These are phyloP conservation scores for Drosophila littoralis DNA, from an alignment of 1,140 invertebrate genomes.

Conservation along the genomic window DNA sequence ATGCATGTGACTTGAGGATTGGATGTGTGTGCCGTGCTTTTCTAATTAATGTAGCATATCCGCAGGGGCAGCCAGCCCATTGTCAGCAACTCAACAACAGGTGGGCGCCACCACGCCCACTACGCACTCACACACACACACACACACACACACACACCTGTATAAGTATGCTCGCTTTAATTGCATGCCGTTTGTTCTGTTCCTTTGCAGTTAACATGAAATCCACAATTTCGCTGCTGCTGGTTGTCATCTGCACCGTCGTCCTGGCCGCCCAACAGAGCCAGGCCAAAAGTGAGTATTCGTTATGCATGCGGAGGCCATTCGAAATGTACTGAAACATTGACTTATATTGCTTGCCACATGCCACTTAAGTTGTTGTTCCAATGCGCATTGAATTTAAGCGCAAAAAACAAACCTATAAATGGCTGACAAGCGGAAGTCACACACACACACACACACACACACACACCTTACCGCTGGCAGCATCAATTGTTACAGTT, in stretches of 20 bases:
- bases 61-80: slow-evolving; percentile 31
- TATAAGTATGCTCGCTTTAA: neutral
- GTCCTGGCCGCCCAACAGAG: slow-evolving; percentile 82
- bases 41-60: slow-evolving; percentile 68
- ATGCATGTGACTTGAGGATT: slow-evolving; percentile 60
- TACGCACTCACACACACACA: too few relatives aligned
- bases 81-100: slow-evolving; percentile 67
- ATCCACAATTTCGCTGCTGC: slow-evolving; percentile 78
- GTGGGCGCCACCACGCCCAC: slow-evolving; percentile 19
- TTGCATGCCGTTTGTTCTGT: slow-evolving; percentile 25
- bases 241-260: slow-evolving; percentile 80
- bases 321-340: slow-evolving; percentile 10
- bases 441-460: slow-evolving; percentile 19
- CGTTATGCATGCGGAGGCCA: neutral
- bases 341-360: slow-evolving; percentile 8
- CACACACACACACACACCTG: neutral
- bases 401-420: slow-evolving; percentile 70
- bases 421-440: slow-evolving; percentile 54
- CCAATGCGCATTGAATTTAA: slow-evolving; percentile 66
- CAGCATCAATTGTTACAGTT: slow-evolving; percentile 76
- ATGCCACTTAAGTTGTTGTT: slow-evolving; percentile 41
- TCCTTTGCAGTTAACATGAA: slow-evolving; percentile 76
- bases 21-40: slow-evolving; percentile 59
- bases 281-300: slow-evolving; percentile 82
- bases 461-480: slow-evolving; percentile 3